Evolutionary conservation across 2,888 invertebrate genomes (phyloP), one percentile per base, ranked within the genome.

Genomic region (Adelphocoris suturalis): DNA sequence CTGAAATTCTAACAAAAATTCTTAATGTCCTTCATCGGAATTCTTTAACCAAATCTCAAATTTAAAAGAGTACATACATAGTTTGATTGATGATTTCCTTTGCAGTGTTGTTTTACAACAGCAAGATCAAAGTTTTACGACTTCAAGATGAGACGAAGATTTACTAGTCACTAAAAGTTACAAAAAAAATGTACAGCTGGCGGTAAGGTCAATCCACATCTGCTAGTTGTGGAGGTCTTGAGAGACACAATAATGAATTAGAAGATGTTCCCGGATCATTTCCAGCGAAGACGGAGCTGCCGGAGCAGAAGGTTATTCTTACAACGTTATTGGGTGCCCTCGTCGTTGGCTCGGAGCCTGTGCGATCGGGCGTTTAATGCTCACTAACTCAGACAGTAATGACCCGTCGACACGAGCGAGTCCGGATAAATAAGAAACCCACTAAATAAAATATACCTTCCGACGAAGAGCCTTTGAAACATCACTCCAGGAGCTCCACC

Each of bases 341-440:
- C 27, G 19, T 52, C 23, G 52, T 82, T 82, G 82, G 82, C 82
- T 82, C 82, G 48, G 27, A 52, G 82, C 82, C 82, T 82, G 82
- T 75, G 86, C 61, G 86, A 86, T 86, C 68, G 75, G 68, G 68
- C 86, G 86, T 86, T 86, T 86, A 86, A 86, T 86, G 86, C 75
- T 75, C 86, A 86, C 86, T 86, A 86, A 86, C 75, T 86, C 86
- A 86, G 86, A 61, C 86, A 75, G 75, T 86, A 86, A 86, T 86
- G 86, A 86, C 86, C 86, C 86, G 86, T 86, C 86, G 86, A 86
- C 86, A 86, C 86, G 86, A 19, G 68, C 68, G 13, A 75, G 86
- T 75, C 75, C 16, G 37, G 68, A 86, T 86, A 86, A 86, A 86
- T 86, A 86, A 86, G 82, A 23, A 47, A 4, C 82, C 82, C 52